A percentile compares a stretch with the other conserved stretches of the same genome.
Conservation (phyloP, 2,113 vertebrate species). For the Eurystomus gularis region DNA sequence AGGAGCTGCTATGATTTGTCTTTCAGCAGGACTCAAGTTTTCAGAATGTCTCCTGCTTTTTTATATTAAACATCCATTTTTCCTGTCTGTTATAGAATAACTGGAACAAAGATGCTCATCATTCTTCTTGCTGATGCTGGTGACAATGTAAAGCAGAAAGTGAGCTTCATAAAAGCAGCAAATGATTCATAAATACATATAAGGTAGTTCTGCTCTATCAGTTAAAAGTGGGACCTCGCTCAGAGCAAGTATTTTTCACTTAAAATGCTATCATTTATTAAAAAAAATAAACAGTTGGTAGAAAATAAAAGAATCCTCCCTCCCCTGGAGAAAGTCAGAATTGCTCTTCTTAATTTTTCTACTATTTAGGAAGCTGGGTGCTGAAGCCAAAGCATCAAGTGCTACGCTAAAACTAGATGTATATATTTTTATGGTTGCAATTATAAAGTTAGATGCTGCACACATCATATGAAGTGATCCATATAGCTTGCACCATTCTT, state of each 20-base stretch:
- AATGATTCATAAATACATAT: not conserved
- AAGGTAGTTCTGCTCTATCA: not conserved
- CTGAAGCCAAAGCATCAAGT: not conserved
- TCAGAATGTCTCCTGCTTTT: not conserved
- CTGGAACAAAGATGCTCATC: not conserved
- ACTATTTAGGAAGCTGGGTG: not conserved
- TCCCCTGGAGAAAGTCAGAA: not conserved
- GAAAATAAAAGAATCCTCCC: not conserved
- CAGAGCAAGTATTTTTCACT: not conserved
- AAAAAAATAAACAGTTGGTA: not conserved
- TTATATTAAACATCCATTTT: not conserved
- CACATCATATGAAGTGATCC: not conserved
- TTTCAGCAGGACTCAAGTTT: not conserved
- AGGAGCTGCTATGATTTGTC: not conserved
- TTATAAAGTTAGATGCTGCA: not conserved
- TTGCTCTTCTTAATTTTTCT: not conserved
- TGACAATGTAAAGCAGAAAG: not conserved
- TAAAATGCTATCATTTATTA: not conserved
- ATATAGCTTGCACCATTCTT: not conserved
- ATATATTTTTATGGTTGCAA: not conserved
- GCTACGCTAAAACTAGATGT: not conserved
- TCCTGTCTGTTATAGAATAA: not conserved
- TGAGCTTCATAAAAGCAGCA: not conserved
- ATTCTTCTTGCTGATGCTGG: not conserved
- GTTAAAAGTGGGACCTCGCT: not conserved